Evolutionary conservation across 2,888 invertebrate genomes (phyloP), one percentile per base, ranked within the genome.

Genomic region (Amblyjoppa proteus): DNA sequence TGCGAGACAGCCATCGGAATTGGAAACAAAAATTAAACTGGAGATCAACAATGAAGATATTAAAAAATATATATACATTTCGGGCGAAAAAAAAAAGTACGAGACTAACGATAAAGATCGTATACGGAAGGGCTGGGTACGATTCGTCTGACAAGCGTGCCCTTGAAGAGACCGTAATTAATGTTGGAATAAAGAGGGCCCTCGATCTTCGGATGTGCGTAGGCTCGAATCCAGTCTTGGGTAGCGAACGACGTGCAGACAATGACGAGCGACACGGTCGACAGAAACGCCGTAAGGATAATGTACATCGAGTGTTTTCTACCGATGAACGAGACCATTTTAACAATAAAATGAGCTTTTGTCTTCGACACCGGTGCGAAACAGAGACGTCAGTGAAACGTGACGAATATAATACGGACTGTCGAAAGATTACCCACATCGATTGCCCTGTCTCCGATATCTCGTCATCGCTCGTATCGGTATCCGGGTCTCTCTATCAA

Each of bases 91-190:
- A 51, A 34, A 51, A 6, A 49, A 25, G 31, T 16, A 16, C 9
- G 0, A 3, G 7, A 81, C 88, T 80, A 77, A 90, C 89, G 74
- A 79, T 88, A 87, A 84, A 90, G 79, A 83, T 89, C 83, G 86
- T 87, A 90, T 49, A 51, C 64, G 31, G 75, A 83, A 16, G 88
- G 86, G n/a, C 87, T 89, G 34, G n/a, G 61, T 11, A 87, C 28
- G 20, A 88, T 64, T 77, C 88, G 82, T 71, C 89, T 84, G 2
- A 85, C 81, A 41, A 90, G 83, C n/a, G 81, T 88, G n/a, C 89
- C 90, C 11, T 61, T 81, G 74, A 90, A 89, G 20, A 90, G 88
- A 83, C 91, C 90, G 82, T 89, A 88, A 86, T 89, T 88, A 38
- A 90, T 80, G 38, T 87, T 75, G 9, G 89, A 89, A 61, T 84